phyloP scores from a whole-genome alignment of 2,797 vertebrate genomes.

The Cottoperca gobio region DNA sequence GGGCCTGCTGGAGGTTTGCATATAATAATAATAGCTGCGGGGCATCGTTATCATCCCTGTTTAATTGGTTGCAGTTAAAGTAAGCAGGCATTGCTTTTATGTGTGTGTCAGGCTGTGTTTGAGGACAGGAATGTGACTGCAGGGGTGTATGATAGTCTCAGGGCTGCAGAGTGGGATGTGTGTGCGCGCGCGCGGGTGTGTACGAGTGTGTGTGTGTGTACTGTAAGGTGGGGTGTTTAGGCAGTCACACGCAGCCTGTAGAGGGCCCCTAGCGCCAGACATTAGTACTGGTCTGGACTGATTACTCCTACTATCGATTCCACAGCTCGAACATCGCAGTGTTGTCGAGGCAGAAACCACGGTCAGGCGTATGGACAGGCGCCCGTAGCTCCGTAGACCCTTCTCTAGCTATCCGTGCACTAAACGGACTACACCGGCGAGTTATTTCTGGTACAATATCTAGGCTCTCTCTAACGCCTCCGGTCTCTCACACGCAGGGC shows the following conservation, averaged over 20 bases:
- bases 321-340: conserved; percentile 74
- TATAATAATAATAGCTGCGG: background rate
- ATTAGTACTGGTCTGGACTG: conserved; percentile 70
- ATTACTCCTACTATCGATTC: conserved; percentile 71
- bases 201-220: background rate
- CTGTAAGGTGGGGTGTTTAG: conserved; percentile 9
- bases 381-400: conserved; percentile 54
- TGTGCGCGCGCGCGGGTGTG: background rate
- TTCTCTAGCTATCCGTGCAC: conserved; percentile 33
- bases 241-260: conserved; percentile 54
- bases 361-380: conserved; percentile 76
- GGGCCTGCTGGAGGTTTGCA: background rate
- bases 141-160: conserved; percentile 48
- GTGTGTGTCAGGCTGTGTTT: conserved; percentile 1
- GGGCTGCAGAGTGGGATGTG: conserved; percentile 39
- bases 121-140: conserved; percentile 52
- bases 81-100: background rate
- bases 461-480: conserved; percentile 28
- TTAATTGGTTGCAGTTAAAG: conserved; percentile 9
- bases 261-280: conserved; percentile 82
- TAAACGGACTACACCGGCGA: conserved; percentile 59
- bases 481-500: conserved; percentile 74
- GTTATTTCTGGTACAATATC: conserved; percentile 11
- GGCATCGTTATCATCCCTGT: conserved; percentile 3
- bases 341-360: conserved; percentile 63